Evolutionary conservation across 2,113 vertebrate genomes (phyloP).

Genomic region (Halcyon senegalensis): DNA sequence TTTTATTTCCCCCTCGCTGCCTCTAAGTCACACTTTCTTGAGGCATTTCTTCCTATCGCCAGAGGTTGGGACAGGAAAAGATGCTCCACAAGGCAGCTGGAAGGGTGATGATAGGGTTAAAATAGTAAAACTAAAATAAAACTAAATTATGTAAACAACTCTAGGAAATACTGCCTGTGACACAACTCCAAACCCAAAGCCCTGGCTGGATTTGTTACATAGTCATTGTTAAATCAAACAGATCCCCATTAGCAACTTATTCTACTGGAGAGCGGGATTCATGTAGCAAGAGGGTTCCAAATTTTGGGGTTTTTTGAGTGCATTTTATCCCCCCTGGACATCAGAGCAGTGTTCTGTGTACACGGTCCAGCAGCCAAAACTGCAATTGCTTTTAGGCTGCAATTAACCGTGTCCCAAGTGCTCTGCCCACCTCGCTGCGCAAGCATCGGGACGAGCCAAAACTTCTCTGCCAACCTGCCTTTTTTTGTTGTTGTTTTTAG

Average conservation of each 20-base stretch:
- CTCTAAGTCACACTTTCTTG: neutral
- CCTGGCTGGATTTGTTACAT: neutral
- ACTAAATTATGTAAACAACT: neutral
- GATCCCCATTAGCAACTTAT: neutral
- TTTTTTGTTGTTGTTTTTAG: neutral
- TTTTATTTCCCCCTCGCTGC: no score
- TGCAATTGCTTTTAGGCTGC: neutral
- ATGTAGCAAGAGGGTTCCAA: neutral
- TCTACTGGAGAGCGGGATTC: neutral
- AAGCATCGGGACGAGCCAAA: neutral
- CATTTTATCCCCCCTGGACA: neutral
- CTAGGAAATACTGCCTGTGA: neutral
- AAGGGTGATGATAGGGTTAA: neutral
- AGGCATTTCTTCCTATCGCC: neutral
- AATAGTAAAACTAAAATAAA: neutral
- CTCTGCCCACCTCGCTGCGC: neutral
- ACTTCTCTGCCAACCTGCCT: neutral
- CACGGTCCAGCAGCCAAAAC: neutral
- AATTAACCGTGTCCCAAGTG: neutral
- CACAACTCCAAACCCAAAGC: neutral
- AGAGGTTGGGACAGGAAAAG: neutral
- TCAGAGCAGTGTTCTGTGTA: neutral
- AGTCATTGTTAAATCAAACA: neutral
- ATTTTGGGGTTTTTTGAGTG: neutral
- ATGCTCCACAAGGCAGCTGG: neutral